Evolutionary conservation across 2,113 vertebrate genomes (phyloP).

Genomic region (Scytalopus superciliaris): DNA sequence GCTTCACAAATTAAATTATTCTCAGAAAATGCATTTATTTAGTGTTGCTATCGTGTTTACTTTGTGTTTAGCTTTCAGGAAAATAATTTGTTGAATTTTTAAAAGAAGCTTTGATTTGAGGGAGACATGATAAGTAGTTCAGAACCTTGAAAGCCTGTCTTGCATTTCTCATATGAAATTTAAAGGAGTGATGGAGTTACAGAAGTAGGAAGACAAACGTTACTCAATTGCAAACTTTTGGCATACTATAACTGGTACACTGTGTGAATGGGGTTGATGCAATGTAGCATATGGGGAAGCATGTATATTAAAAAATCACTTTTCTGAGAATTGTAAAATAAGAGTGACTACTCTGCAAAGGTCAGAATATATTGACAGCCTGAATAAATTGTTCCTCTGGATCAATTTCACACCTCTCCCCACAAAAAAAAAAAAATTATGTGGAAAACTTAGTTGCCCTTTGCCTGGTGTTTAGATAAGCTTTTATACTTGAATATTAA

Average conservation of each 20-base stretch:
- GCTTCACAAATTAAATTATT: background rate
- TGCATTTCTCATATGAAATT: background rate
- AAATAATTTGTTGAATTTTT: background rate
- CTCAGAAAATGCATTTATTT: background rate
- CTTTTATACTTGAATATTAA: slow-evolving; percentile 33
- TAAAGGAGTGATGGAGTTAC: background rate
- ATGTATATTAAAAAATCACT: background rate
- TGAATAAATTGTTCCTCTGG: background rate
- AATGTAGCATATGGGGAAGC: background rate
- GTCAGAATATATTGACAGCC: background rate
- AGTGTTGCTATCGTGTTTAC: background rate
- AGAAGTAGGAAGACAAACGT: background rate
- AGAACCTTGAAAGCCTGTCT: background rate
- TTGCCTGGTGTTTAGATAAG: background rate
- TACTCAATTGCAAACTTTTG: background rate
- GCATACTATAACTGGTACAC: background rate
- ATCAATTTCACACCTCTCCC: background rate
- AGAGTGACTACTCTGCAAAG: background rate
- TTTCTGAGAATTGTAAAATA: background rate
- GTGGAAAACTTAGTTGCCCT: background rate
- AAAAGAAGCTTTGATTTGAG: background rate
- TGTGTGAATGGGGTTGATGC: background rate
- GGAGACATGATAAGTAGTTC: background rate
- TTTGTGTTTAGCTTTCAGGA: background rate
- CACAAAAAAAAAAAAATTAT: background rate